Evolutionary conservation across 2,888 invertebrate species (phyloP).

Genomic region (Leptothorax acervorum): DNA sequence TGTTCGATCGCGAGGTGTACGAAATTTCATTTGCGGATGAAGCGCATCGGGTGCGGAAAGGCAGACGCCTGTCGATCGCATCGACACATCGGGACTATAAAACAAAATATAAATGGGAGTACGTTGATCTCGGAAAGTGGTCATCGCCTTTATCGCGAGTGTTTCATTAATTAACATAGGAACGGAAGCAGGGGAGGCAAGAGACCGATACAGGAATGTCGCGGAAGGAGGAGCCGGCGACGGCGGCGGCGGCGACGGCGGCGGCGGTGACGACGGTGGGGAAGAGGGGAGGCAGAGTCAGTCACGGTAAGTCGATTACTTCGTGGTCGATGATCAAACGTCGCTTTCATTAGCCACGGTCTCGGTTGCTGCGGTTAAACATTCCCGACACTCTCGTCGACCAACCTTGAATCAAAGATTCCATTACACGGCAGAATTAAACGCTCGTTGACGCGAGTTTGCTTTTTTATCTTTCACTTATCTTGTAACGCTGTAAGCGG

Average conservation of each 20-base stretch:
- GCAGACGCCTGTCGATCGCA: constrained; percentile 18
- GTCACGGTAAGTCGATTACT: constrained; percentile 79
- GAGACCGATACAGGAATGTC: constrained; percentile 37
- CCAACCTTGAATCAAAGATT: constrained; percentile 60
- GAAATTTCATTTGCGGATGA: constrained; percentile 11
- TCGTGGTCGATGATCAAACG: constrained; percentile 76
- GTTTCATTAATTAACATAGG: constrained; percentile 64
- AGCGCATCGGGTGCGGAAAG: constrained; percentile 5
- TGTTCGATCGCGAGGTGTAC: constrained; percentile 24
- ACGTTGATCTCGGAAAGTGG: constrained; percentile 56
- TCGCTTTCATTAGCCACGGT: constrained; percentile 70
- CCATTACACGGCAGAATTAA: constrained; percentile 49
- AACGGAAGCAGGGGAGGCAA: constrained; percentile 39
- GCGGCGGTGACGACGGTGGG: neutral
- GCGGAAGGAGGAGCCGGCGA: constrained; percentile 33
- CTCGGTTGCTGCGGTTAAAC: constrained; percentile 57
- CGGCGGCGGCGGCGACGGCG: neutral
- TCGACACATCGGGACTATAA: neutral
- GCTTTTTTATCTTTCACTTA: neutral
- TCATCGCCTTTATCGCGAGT: constrained; percentile 72
- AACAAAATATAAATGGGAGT: constrained; percentile 33
- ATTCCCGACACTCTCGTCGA: constrained; percentile 49
- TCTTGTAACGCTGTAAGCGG: neutral
- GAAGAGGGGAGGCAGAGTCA: constrained; percentile 37
- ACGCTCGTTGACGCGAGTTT: neutral